phyloP scores from a whole-genome alignment of 1,140 invertebrate genomes.

The Drosophila grimshawi region DNA sequence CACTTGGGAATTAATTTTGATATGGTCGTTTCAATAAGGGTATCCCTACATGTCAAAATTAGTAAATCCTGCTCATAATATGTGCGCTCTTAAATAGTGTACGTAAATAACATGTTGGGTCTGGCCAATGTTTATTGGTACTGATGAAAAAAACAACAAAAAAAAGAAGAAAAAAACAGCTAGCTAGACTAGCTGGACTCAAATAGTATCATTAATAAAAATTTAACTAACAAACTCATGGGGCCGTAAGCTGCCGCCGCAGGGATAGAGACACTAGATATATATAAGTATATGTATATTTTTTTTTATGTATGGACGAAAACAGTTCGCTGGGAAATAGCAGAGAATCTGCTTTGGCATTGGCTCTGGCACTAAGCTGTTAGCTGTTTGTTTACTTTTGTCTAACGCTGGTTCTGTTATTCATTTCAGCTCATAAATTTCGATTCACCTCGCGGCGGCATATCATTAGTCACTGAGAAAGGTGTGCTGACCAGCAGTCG shows the following conservation, averaged over 20 bases:
- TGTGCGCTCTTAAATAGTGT: background rate
- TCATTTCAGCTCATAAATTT: slow-evolving; percentile 89
- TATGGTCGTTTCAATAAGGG: too few relatives aligned
- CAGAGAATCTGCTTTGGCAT: background rate
- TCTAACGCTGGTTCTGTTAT: slow-evolving; percentile 36
- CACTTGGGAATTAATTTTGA: too few relatives aligned
- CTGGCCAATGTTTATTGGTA: too few relatives aligned
- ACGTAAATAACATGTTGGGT: background rate
- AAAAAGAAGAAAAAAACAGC: background rate
- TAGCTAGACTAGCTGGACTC: slow-evolving; percentile 37
- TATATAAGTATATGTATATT: too few relatives aligned
- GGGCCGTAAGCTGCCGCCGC: slow-evolving; percentile 8
- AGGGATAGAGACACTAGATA: background rate
- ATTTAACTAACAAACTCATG: slow-evolving; percentile 67
- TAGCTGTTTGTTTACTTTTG: slow-evolving; percentile 21
- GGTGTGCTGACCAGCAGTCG: slow-evolving; percentile 91
- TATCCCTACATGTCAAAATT: background rate
- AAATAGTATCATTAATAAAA: slow-evolving; percentile 71
- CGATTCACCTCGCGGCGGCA: slow-evolving; percentile 91
- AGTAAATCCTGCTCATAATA: background rate
- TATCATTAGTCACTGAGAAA: slow-evolving; percentile 92
- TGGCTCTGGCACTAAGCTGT: slow-evolving; percentile 60
- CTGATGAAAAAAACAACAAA: background rate
- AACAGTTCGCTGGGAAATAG: too few relatives aligned
- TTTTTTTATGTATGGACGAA: background rate